phyloP scores from a whole-genome alignment of 1,140 invertebrate species.

The Campoletis sonorensis region DNA sequence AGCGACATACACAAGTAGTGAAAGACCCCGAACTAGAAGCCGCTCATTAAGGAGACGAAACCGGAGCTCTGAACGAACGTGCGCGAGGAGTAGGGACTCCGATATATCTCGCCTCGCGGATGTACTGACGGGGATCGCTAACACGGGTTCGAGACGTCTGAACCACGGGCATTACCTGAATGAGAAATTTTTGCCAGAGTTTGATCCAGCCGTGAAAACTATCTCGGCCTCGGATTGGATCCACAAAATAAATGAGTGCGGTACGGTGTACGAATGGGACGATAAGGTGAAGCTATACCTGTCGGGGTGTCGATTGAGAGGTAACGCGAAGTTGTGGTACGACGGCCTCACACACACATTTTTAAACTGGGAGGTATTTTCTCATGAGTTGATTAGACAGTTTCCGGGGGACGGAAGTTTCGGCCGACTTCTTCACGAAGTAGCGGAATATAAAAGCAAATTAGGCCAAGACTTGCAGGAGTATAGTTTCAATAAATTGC shows the following conservation, averaged over 20 bases:
- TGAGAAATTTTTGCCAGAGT: neutral
- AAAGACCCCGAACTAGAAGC: neutral
- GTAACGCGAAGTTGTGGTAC: neutral
- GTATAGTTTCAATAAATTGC: neutral
- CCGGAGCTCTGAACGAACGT: neutral
- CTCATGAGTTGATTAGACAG: neutral
- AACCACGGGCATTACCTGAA: neutral
- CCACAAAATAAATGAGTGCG: neutral
- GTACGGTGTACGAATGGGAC: neutral
- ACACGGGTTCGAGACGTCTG: neutral
- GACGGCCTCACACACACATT: neutral
- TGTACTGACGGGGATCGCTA: neutral
- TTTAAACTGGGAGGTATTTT: neutral
- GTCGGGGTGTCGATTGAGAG: neutral
- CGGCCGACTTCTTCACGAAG: neutral
- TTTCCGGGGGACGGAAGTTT: neutral
- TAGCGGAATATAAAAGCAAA: neutral
- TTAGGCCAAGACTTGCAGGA: constrained; percentile 3
- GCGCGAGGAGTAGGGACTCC: neutral
- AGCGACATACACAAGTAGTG: neutral
- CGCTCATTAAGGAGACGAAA: neutral
- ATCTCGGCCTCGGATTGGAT: neutral
- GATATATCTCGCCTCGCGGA: neutral
- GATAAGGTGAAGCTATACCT: neutral
- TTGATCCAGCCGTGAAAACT: neutral